Percentiles rank a stretch among this genome's conserved stretches.
These are phyloP conservation scores for Semnornis frantzii DNA, from an alignment of 2,113 vertebrate genomes.

Conservation along the genomic window DNA sequence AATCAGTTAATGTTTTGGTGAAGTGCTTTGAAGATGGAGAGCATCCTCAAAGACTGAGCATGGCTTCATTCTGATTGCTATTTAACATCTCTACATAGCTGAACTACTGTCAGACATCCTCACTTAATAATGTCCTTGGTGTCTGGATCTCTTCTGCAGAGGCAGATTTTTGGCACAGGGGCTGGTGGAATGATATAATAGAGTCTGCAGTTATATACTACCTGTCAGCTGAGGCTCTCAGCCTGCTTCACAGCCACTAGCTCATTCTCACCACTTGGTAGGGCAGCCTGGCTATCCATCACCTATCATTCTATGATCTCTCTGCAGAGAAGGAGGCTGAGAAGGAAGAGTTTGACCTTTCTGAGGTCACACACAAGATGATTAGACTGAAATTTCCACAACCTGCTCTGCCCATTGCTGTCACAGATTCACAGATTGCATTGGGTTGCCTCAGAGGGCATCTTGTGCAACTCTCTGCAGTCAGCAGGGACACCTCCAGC, in stretches of 20 bases:
- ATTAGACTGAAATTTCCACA: not conserved
- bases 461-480: too few relatives aligned
- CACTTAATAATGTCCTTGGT: not conserved
- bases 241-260: not conserved
- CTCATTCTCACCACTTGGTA: not conserved
- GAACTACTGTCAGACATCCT: constrained; percentile 48
- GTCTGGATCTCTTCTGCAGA: constrained; percentile 44
- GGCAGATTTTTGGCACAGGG: constrained; percentile 33
- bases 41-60: not conserved
- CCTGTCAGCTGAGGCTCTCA: constrained; percentile 23
- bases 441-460: too few relatives aligned
- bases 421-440: too few relatives aligned
- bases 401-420: not conserved
- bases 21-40: constrained; percentile 46
- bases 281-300: not conserved
- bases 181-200: not conserved
- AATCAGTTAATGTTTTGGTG: constrained; percentile 31
- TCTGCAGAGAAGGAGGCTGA: not conserved
- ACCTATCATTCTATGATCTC: not conserved
- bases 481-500: too few relatives aligned
- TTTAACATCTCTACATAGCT: constrained; percentile 39
- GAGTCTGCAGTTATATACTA: not conserved
- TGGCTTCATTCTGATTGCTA: constrained; percentile 3
- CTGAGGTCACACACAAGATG: not conserved
- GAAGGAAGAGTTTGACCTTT: not conserved